A percentile compares a stretch with the other conserved stretches of the same genome.
Evolutionary conservation across 2,113 vertebrate species (phyloP).

Genomic region (Apeltes quadracus): DNA sequence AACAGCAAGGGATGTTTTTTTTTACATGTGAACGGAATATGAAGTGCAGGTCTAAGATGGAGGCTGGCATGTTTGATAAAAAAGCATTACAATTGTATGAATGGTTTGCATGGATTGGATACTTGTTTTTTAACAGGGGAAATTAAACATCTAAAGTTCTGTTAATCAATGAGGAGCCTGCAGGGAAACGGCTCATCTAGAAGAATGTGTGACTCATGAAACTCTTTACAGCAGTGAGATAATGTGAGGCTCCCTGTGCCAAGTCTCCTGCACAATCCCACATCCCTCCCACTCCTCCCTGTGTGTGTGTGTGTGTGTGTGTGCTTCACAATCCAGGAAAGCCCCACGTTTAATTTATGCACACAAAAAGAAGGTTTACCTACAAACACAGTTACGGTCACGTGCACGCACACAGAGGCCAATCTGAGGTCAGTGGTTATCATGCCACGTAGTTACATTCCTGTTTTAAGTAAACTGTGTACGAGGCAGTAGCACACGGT

Average conservation of each 20-base stretch:
- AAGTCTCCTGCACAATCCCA: conserved; percentile 56
- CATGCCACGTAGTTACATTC: conserved; percentile 75
- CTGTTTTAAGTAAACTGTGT: conserved; percentile 81
- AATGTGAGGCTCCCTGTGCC: conserved; percentile 62
- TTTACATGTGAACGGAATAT: not conserved
- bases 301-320: conserved; percentile 4
- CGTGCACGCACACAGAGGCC: conserved; percentile 40
- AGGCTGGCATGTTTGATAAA: not conserved
- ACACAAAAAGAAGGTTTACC: not conserved
- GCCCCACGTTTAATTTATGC: conserved; percentile 7
- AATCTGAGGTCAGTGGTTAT: conserved; percentile 59
- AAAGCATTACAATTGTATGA: not conserved
- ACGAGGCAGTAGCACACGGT: conserved; percentile 79
- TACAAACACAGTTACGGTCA: conserved; percentile 25
- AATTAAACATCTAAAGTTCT: conserved; percentile 9
- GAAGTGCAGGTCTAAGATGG: not conserved
- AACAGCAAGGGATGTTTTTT: not conserved
- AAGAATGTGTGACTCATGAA: conserved; percentile 34
- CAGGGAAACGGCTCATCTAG: conserved; percentile 6
- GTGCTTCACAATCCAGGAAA: conserved; percentile 18
- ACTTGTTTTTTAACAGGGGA: not conserved
- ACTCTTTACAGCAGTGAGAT: conserved; percentile 57
- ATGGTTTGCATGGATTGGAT: not conserved
- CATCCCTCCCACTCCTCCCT: conserved; percentile 62
- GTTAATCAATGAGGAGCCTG: conserved; percentile 10